Evolutionary conservation across 1,140 invertebrate genomes (phyloP).

Genomic region (Panagrolaimus sp.): DNA sequence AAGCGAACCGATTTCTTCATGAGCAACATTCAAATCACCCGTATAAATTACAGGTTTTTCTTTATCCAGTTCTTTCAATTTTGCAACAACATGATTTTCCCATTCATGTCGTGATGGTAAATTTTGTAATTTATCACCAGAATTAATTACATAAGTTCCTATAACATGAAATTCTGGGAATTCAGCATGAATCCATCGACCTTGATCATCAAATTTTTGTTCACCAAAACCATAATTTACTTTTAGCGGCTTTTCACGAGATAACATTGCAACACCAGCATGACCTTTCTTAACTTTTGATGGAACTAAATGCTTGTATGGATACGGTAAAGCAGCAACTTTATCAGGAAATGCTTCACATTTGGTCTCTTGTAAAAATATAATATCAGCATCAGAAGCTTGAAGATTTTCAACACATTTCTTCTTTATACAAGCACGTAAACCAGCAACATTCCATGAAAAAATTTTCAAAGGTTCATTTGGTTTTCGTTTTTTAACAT

Average conservation of each 20-base stretch:
- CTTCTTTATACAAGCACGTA: conserved; percentile 80
- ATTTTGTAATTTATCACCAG: conserved; percentile 74
- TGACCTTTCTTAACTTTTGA: conserved; percentile 67
- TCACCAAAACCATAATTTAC: conserved; percentile 75
- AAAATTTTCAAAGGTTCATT: conserved; percentile 72
- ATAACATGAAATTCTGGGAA: conserved; percentile 84
- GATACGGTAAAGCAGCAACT: conserved; percentile 70
- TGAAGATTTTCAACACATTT: conserved; percentile 73
- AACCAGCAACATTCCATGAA: conserved; percentile 89
- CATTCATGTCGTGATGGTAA: conserved; percentile 80
- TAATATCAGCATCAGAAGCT: conserved; percentile 75
- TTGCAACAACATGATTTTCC: conserved; percentile 75
- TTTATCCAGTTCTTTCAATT: conserved; percentile 73
- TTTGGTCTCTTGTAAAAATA: conserved; percentile 90
- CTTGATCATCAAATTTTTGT: conserved; percentile 68
- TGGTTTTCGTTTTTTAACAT: conserved; percentile 17
- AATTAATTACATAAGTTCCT: conserved; percentile 70
- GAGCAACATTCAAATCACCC: conserved; percentile 95
- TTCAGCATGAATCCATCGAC: conserved; percentile 89
- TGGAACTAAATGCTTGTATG: conserved; percentile 65
- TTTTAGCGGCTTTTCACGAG: conserved; percentile 73
- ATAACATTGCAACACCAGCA: conserved; percentile 81
- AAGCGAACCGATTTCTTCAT: conserved; percentile 79
- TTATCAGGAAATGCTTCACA: conserved; percentile 80
- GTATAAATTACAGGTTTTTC: conserved; percentile 88